These are phyloP conservation scores for Cotesia chilonis DNA, from an alignment of 1,140 invertebrate genomes.

Conservation along the genomic window DNA sequence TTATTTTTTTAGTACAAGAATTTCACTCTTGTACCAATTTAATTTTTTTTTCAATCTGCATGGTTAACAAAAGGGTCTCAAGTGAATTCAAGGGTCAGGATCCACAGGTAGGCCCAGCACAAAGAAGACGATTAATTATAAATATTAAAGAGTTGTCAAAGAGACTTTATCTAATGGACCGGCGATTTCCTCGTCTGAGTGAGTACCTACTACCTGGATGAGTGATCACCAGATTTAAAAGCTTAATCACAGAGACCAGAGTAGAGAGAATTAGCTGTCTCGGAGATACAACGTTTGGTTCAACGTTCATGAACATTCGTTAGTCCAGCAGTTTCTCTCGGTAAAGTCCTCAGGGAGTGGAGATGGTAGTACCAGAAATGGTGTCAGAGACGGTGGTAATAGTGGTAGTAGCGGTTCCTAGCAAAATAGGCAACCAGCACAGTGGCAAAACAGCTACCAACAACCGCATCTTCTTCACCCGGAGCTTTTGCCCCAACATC, in stretches of 20 bases:
- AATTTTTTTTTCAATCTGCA: no score
- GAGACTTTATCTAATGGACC: constrained; percentile 25
- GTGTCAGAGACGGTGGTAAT: no score
- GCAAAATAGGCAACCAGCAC: not conserved
- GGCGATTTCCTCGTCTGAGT: not conserved
- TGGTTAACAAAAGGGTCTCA: no score
- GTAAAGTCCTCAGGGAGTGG: not conserved
- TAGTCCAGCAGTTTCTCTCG: not conserved
- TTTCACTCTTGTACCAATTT: no score
- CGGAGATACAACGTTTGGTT: constrained; percentile 22
- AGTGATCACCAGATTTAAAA: constrained; percentile 31
- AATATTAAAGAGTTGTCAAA: constrained; percentile 36
- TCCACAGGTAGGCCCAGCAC: not conserved
- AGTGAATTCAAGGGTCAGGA: not conserved
- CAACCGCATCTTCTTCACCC: constrained; percentile 5
- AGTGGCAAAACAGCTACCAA: constrained; percentile 10
- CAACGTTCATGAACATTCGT: not conserved
- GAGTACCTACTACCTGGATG: constrained; percentile 17
- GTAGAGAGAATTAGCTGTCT: not conserved
- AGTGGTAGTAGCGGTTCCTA: not conserved
- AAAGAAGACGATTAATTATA: constrained; percentile 5
- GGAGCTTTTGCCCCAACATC: constrained; percentile 20
- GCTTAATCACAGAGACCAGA: constrained; percentile 30
- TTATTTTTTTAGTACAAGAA: no score
- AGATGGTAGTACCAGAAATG: no score